Evolutionary conservation across 2,113 vertebrate genomes (phyloP), one percentile per base, ranked within the genome.

Genomic region (Dasypus novemcinctus): DNA sequence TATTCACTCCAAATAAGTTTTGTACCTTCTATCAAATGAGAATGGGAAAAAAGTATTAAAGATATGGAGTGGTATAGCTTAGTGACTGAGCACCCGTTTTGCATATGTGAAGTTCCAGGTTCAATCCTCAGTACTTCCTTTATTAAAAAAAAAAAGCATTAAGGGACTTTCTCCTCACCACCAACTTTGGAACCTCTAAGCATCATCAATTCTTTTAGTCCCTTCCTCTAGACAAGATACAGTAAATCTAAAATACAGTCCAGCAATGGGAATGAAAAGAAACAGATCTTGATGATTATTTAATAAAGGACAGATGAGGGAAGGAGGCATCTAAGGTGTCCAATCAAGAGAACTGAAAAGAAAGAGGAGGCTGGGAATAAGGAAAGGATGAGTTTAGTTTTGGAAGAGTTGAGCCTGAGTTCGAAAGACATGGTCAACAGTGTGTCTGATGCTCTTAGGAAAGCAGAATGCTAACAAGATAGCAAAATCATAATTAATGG

Each of bases 1-100:
- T 94, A 21, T 80, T 84, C 41, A 79, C 25, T 66, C 61, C n/a
- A 74, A 92, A 38, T 89, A 86, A 66, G n/a, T 68, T 75, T 57
- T 85, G 31, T 66, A 63, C 36, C 61, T 82, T 83, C 57, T 63
- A 74, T 91, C 25, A 94, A 91, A 61, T 87, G 63, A 90, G 38
- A 86, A 94, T 69, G 57, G 52, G 31, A 86, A 89, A 80, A 54
- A 84, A 59, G 46, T 5, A 41, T 18, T 49, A 49, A 49, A 11
- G 46, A 9, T 49, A 11, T 49, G 11, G 46, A 49, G 46, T 11
- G 46, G 46, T 49, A 9, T 9, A 11, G 46, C 46, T 49, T 49
- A 49, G 46, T 5, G 46, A 11, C 8, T 49, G 46, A 49, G 46
- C 46, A 9, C 46, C 46, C 11, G 46, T 9, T 49, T 49, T 9